Percentiles rank a stretch among this genome's conserved stretches.
Evolutionary conservation across 2,797 vertebrate species (phyloP).

Genomic region (Bovichtus diacanthus): DNA sequence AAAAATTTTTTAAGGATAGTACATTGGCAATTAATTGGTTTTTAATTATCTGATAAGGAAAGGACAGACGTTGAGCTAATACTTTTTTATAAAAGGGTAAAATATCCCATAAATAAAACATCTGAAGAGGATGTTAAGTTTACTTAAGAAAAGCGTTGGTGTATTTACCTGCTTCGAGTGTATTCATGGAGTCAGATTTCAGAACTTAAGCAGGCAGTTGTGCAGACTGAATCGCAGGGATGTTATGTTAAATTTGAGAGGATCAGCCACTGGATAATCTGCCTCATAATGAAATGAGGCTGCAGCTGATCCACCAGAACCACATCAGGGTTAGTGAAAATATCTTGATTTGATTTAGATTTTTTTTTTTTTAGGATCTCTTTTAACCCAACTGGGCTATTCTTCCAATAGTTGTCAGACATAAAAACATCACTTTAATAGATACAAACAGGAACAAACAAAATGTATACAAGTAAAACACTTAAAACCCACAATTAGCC

Average conservation of each 20-base stretch:
- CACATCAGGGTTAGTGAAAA: neutral
- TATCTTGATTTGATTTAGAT: neutral
- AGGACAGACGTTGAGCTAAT: neutral
- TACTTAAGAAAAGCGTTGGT: neutral
- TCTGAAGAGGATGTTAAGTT: neutral
- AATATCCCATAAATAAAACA: neutral
- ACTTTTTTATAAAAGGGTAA: neutral
- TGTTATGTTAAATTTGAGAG: neutral
- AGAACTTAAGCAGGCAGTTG: neutral
- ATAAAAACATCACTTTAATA: neutral
- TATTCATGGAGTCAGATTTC: neutral
- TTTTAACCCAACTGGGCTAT: neutral
- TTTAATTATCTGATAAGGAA: neutral
- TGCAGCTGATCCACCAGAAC: slow-evolving; percentile 4
- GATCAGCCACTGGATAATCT: slow-evolving; percentile 1
- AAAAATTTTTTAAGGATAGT: no score
- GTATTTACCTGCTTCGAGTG: neutral
- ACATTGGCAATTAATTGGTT: neutral
- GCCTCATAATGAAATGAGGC: neutral
- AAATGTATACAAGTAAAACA: neutral
- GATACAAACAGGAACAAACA: neutral
- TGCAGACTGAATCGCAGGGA: neutral
- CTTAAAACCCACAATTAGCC: neutral
- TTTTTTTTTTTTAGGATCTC: neutral
- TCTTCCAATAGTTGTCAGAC: neutral